Evolutionary conservation across 2,888 invertebrate species (phyloP), one percentile per base, ranked within the genome.

Genomic region (Hymenopus coronatus): DNA sequence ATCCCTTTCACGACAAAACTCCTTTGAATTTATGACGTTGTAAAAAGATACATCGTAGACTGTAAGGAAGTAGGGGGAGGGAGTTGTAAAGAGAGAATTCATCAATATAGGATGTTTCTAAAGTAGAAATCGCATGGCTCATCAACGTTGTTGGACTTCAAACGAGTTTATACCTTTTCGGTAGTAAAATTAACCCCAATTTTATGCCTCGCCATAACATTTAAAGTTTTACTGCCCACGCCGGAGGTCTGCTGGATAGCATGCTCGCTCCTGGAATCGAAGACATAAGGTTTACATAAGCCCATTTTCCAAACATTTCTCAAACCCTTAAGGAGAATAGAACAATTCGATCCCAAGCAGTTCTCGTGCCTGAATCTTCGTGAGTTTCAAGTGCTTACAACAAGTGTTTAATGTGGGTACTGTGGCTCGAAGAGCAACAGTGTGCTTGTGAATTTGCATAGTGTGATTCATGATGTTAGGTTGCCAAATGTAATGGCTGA

Each of bases 1-100:
- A 86, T 81, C 86, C 86, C 86, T 81, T 70, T 28, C 81, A 86
- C 28, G 86, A 86, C 81, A 86, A 85, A 86, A 86, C 86, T 86
- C 86, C 81, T 25, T 40, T 70, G 46, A 86, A 86, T 86, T 86
- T 86, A 86, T 86, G 81, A 70, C 30, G 86, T 8, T 81, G 86
- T 86, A 81, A 86, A 86, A 86, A 30, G 54, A 86, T 86, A 86
- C 81, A 86, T 70, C 28, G 81, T 84, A 81, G 81, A 28, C 54
- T 70, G 25, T 70, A 70, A 70, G 54, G 54, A 70, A 70, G 54
- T 70, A 25, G 54, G 25, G 54, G 54, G 54, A 70, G 54, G 54
- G 54, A 70, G 54, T 20, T 70, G 54, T 70, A 70, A 70, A 70
- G 54, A 70, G 54, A 25, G 54, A 70, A 70, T 70, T 70, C 54